phyloP scores from a whole-genome alignment of 2,888 invertebrate genomes.

The Pseudococcus jackbeardsleyi region DNA sequence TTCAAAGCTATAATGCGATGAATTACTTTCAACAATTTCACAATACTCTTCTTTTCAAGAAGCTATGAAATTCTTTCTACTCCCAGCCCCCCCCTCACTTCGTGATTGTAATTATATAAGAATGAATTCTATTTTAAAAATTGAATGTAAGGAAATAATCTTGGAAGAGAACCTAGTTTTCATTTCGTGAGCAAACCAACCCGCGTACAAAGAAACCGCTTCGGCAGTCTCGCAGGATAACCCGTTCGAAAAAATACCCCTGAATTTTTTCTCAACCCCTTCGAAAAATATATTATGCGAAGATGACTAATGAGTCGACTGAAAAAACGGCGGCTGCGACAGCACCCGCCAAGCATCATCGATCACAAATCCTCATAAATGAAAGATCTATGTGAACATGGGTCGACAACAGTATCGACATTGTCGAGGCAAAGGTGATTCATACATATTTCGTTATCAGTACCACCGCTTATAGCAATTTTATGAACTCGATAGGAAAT shows the following conservation, averaged over 20 bases:
- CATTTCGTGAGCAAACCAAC: too few species aligned
- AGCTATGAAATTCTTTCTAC: too few species aligned
- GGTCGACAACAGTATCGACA: neutral
- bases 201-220: too few species aligned
- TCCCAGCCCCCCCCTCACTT: too few species aligned
- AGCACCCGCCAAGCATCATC: neutral
- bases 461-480: neutral
- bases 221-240: neutral
- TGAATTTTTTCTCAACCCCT: neutral
- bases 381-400: neutral
- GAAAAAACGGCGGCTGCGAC: neutral
- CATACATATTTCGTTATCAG: neutral
- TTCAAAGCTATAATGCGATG: too few species aligned
- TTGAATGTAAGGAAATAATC: too few species aligned
- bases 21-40: too few species aligned
- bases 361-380: neutral
- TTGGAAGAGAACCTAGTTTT: too few species aligned
- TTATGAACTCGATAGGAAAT: constrained; percentile 1
- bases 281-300: neutral
- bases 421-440: neutral
- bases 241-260: neutral
- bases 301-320: constrained; percentile 34
- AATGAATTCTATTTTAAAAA: too few species aligned
- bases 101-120: too few species aligned
- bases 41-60: too few species aligned